A percentile compares a stretch with the other conserved stretches of the same genome.
phyloP scores from a whole-genome alignment of 2,797 vertebrate genomes.

The Darevskia nairensis region DNA sequence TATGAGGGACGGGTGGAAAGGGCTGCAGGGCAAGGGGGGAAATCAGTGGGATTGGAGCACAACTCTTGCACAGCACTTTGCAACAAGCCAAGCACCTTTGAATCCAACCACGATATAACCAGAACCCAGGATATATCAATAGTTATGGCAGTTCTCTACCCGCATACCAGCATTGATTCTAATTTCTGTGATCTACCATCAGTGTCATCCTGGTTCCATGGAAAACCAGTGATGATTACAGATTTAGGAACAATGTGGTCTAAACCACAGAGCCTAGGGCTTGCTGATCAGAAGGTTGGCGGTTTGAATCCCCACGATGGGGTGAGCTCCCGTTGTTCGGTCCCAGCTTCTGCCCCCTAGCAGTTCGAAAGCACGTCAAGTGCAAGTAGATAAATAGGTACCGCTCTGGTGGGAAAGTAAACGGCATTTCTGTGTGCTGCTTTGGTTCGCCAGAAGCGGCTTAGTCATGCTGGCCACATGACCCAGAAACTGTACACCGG shows the following conservation, averaged over 20 bases:
- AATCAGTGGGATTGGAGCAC: neutral
- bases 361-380: no score
- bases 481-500: fast-evolving
- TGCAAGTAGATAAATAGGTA: no score
- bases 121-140: neutral
- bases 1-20: neutral
- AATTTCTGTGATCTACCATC: neutral
- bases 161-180: neutral
- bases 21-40: neutral
- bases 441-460: no score
- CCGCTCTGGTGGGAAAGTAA: no score
- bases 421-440: no score
- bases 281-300: no score
- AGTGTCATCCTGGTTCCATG: neutral
- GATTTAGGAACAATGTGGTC: neutral
- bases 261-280: no score
- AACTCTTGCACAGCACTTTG: no score
- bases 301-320: no score
- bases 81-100: neutral
- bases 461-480: no score
- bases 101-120: neutral
- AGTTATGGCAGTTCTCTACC: neutral
- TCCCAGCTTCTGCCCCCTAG: no score
- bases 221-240: neutral
- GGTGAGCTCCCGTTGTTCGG: no score